Evolutionary conservation across 2,113 vertebrate genomes (phyloP).

Genomic region (Aspidoscelis tigris): DNA sequence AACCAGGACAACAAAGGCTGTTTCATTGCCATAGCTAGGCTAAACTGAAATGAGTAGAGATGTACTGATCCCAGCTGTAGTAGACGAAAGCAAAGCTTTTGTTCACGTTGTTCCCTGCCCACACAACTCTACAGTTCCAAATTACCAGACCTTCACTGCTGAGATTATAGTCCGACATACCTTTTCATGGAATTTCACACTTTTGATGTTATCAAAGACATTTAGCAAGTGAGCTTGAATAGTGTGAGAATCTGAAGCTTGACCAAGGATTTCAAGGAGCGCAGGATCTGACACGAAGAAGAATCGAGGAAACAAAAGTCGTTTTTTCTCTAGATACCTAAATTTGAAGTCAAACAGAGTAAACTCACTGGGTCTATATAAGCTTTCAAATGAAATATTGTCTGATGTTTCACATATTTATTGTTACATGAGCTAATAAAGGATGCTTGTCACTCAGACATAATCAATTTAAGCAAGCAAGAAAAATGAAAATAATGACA

Average conservation of each 20-base stretch:
- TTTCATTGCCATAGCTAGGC: no score
- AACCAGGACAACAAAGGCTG: no score
- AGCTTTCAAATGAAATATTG: conserved; percentile 17
- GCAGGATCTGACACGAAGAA: conserved; percentile 98
- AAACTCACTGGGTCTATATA: not conserved
- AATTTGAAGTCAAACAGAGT: not conserved
- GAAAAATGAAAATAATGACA: not conserved
- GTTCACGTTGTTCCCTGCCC: no score
- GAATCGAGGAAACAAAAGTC: conserved; percentile 93
- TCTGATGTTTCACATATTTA: not conserved
- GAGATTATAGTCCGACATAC: conserved; percentile 65
- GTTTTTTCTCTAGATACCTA: conserved; percentile 96
- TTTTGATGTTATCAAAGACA: conserved; percentile 95
- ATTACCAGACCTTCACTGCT: not conserved
- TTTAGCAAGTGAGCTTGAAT: conserved; percentile 96
- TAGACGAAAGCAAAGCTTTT: no score
- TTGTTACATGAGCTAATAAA: not conserved
- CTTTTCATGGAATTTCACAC: conserved; percentile 89
- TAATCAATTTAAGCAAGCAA: not conserved
- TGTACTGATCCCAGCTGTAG: no score
- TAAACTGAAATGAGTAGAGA: no score
- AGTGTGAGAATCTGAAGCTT: conserved; percentile 94
- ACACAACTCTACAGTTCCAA: no score
- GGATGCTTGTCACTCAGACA: not conserved
- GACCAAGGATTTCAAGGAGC: conserved; percentile 95